Evolutionary conservation across 2,113 vertebrate genomes (phyloP), one percentile per base, ranked within the genome.

Genomic region (Microtus ochrogaster): DNA sequence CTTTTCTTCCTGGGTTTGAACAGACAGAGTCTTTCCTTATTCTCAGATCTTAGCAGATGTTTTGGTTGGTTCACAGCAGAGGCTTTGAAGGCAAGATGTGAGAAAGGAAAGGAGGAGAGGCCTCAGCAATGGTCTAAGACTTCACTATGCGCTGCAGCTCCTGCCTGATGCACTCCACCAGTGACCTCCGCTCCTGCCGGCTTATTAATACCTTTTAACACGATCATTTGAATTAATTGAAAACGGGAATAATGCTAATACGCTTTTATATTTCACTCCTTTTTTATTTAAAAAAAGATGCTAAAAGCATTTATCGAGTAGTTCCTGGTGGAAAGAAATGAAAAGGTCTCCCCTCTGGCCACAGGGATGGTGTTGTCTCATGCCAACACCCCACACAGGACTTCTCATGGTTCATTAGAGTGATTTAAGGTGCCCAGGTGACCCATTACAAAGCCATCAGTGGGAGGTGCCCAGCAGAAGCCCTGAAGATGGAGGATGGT

Each of bases 121-220:
- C 79, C 96, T 98, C 97, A 97, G 97, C 92, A 95, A 97, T 16
- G 17, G 97, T 90, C 87, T 95, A 94, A 98, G 98, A 97, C 97
- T 98, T 98, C 92, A 88, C 97, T 21, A 79, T 95, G 97, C 96
- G 97, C 98, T 91, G 97, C 98, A 94, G 97, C 97, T 98, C 95
- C 97, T 98, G 97, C 98, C 91, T n/a, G 97, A 94, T 0, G 73
- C 78, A 87, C 92, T 89, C 97, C 74, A 90, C 92, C 91, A 76
- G 68, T 90, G 96, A 97, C 97, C 36, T 12, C 96, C 82, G 93
- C 92, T 98, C 55, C 9, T 91, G 96, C 97, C 97, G 94, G 97
- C 77, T 97, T 98, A 98, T 98, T 98, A 98, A 98, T 98, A 97
- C 98, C 97, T 98, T 98, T 98, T 98, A 98, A 98, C 85, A 94